Conservation (phyloP, 1,140 invertebrate genomes). For the Aphaenogaster floridana region DNA sequence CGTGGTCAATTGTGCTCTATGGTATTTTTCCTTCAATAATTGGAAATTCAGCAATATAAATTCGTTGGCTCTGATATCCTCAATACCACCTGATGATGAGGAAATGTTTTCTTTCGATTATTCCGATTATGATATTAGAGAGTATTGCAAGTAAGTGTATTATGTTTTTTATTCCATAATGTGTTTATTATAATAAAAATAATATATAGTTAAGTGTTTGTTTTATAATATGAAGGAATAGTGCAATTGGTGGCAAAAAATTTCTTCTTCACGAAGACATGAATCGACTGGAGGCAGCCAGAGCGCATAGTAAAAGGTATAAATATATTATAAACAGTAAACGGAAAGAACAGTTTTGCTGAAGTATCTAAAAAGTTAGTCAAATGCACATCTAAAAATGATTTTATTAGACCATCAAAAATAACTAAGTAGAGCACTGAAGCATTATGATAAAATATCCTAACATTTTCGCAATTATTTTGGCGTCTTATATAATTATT, state of each 20-base stretch:
- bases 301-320: neutral
- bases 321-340: neutral
- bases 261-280: slow-evolving; percentile 1
- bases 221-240: neutral
- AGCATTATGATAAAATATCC: too few species aligned
- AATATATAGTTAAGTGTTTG: neutral
- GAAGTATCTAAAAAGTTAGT: too few species aligned
- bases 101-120: slow-evolving; percentile 89
- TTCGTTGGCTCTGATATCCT: too few species aligned
- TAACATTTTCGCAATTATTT: too few species aligned
- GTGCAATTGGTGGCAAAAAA: neutral
- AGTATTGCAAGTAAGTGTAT: slow-evolving; percentile 82
- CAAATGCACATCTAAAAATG: too few species aligned
- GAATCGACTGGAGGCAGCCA: neutral
- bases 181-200: neutral
- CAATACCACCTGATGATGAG: slow-evolving; percentile 37
- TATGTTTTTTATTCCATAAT: slow-evolving; percentile 66
- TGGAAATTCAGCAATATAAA: slow-evolving; percentile 94
- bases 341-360: too few species aligned
- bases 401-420: too few species aligned
- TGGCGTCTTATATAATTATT: too few species aligned
- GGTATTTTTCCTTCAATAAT: slow-evolving; percentile 93
- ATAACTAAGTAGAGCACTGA: too few species aligned
- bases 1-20: slow-evolving; percentile 91
- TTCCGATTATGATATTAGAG: slow-evolving; percentile 69